These are phyloP conservation scores for Dipodomys stephensi DNA, from an alignment of 2,113 vertebrate species.

Conservation along the genomic window DNA sequence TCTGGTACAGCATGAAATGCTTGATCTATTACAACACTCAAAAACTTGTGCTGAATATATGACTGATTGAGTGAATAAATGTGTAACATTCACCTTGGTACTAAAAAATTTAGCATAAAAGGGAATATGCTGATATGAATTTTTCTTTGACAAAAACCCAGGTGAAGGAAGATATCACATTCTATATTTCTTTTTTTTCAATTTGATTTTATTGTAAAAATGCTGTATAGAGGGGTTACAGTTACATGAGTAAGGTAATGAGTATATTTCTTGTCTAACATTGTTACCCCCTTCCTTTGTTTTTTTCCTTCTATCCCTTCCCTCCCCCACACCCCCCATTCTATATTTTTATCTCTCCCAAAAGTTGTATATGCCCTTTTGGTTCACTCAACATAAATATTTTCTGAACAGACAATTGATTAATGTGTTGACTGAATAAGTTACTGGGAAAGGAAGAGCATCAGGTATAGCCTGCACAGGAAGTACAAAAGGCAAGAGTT, in stretches of 20 bases:
- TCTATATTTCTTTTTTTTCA: neutral
- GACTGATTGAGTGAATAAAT: neutral
- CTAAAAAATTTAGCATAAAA: conserved; percentile 38
- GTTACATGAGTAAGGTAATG: too few species aligned
- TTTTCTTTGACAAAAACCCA: conserved; percentile 25
- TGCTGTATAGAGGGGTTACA: too few species aligned
- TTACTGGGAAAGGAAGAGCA: neutral
- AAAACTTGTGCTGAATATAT: conserved; percentile 46
- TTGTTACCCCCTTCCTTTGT: too few species aligned
- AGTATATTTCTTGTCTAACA: too few species aligned
- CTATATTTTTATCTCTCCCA: neutral
- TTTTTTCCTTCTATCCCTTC: too few species aligned
- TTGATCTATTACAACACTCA: neutral
- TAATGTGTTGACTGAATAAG: neutral
- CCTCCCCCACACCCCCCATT: neutral
- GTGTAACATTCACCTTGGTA: neutral
- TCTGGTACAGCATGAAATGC: neutral
- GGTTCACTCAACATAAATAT: neutral
- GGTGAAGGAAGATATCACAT: neutral
- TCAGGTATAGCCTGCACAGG: neutral
- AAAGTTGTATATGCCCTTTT: neutral
- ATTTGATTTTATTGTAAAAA: too few species aligned
- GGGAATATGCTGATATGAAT: neutral
- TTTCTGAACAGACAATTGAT: neutral
- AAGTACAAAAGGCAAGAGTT: neutral